Conservation (phyloP, 2,113 vertebrate species). For the Psilopsiagon aymara region DNA sequence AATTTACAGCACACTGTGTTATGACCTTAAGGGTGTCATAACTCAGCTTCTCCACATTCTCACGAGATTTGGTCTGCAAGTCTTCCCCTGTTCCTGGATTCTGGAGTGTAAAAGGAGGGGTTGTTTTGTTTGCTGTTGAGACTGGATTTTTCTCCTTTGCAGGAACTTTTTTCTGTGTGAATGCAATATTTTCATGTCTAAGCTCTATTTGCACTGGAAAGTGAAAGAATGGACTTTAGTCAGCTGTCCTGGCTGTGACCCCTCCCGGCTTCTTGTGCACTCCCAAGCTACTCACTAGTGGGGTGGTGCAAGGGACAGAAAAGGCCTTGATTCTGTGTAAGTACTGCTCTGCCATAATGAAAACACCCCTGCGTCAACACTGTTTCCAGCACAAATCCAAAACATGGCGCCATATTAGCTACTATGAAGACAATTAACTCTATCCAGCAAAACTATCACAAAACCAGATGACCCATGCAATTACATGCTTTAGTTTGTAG, state of each 20-base stretch:
- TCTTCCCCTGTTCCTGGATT: not conserved
- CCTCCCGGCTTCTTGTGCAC: not conserved
- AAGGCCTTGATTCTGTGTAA: not conserved
- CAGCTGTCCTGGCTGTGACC: not conserved
- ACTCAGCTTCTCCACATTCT: not conserved
- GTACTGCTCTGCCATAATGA: not conserved
- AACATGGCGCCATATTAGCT: not conserved
- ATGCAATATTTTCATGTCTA: not conserved
- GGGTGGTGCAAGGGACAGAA: not conserved
- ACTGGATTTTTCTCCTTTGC: not conserved
- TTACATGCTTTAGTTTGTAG: not conserved
- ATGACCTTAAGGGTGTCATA: not conserved
- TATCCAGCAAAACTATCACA: not conserved
- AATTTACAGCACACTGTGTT: not conserved
- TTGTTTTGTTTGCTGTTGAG: not conserved
- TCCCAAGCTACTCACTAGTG: not conserved
- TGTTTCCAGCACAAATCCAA: not conserved
- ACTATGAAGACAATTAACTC: not conserved
- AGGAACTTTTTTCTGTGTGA: not conserved
- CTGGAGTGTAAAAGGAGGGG: accelerated
- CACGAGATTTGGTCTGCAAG: not conserved
- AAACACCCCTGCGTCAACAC: not conserved
- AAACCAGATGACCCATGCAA: not conserved
- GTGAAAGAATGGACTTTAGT: not conserved
- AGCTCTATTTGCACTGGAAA: not conserved